Evolutionary conservation across 2,113 vertebrate genomes (phyloP), one percentile per base, ranked within the genome.

Genomic region (Gasterosteus nipponicus): DNA sequence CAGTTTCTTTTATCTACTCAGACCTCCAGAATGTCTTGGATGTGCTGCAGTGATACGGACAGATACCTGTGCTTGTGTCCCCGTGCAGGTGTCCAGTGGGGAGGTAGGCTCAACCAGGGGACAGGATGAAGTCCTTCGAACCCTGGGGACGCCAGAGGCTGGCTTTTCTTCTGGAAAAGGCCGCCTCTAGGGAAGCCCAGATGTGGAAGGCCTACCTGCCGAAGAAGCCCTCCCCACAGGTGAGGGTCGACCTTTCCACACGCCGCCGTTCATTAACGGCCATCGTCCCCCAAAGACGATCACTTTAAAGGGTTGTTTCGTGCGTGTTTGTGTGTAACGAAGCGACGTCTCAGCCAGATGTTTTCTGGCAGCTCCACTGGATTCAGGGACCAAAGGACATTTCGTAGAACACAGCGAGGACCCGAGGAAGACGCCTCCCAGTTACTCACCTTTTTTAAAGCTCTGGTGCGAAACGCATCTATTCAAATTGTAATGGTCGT

Each of bases 71-170:
- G 18, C 22, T 35, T 35, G 6, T 63, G 54, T 76, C 19, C 2
- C 18, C 19, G 84, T 92, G 71, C 94, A 99, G 98, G 96, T 96
- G 96, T 97, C 96, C 95, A 94, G 95, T 95, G 96, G 95, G 96
- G 96, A 96, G 95, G 94, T 93, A 94, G 95, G 96, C 93, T 94
- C 89, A 94, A 94, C 95, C 96, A 93, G 94, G 96, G 71, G 94
- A 93, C 78, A 95, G 92, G 91, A 99, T 99, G 98, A 99, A 97
- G 95, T 95, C 95, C 93, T 88, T 92, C 86, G 94, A 96, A 92
- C 94, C 96, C 95, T 95, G 96, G 96, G 97, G 96, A 94, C 95
- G 94, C 94, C 96, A 95, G 96, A 97, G 95, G 93, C 95, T 99
- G 96, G 96, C 95, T 92, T 95, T 97, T 94, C 96, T 98, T 49